phyloP scores from a whole-genome alignment of 2,113 vertebrate genomes.

The Callipepla squamata region DNA sequence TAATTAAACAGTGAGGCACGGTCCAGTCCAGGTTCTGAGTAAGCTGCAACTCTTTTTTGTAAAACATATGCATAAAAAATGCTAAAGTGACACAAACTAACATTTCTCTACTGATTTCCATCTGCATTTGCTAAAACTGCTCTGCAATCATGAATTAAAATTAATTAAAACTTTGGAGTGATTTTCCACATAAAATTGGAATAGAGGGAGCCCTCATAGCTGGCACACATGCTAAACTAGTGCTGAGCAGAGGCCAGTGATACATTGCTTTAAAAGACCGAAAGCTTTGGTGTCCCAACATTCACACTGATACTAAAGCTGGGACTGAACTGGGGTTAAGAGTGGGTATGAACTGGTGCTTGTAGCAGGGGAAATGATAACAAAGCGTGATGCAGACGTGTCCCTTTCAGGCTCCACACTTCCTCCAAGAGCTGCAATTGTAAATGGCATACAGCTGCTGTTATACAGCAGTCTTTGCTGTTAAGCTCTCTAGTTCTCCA shows the following conservation, averaged over 20 bases:
- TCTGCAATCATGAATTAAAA: slow-evolving; percentile 22
- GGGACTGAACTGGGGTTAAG: neutral
- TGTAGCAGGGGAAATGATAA: neutral
- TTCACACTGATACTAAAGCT: neutral
- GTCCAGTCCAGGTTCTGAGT: slow-evolving; percentile 54
- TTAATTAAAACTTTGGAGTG: slow-evolving; percentile 36
- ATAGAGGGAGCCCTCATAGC: neutral
- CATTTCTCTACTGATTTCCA: slow-evolving; percentile 30
- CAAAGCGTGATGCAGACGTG: neutral
- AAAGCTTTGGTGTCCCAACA: rapidly evolving
- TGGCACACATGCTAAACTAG: neutral
- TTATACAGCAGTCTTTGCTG: too few species aligned
- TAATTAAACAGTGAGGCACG: slow-evolving; percentile 52
- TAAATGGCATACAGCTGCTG: slow-evolving; percentile 3
- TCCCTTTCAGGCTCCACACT: neutral
- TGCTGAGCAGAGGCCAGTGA: neutral
- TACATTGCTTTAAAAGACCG: neutral
- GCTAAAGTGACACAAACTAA: neutral
- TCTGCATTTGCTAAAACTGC: slow-evolving; percentile 20
- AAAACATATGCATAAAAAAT: slow-evolving; percentile 51
- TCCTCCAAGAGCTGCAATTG: neutral
- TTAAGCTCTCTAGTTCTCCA: neutral
- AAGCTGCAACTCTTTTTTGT: slow-evolving; percentile 34
- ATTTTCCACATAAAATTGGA: neutral
- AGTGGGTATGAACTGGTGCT: neutral